These are phyloP conservation scores for Montipora sp. DNA, from an alignment of 64 coral and sea anemone species.

Conservation along the genomic window DNA sequence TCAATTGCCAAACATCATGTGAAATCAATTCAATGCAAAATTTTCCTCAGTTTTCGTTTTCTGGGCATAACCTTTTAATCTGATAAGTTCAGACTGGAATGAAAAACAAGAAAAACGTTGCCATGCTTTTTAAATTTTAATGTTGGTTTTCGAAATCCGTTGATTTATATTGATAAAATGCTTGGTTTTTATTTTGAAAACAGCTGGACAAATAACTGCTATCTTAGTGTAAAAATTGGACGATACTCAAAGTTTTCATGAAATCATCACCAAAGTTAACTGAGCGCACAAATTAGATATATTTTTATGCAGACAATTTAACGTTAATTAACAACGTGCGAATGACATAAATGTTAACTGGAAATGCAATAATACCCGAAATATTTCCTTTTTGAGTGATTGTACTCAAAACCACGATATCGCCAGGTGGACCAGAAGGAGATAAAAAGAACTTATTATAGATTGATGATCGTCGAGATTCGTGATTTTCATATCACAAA, in stretches of 20 bases:
- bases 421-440: background rate
- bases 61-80: background rate
- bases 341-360: background rate
- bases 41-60: background rate
- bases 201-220: too few relatives aligned
- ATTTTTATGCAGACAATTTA: too few relatives aligned
- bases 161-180: too few relatives aligned
- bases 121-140: background rate
- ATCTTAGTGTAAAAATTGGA: too few relatives aligned
- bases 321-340: background rate
- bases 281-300: too few relatives aligned
- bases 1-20: too few relatives aligned
- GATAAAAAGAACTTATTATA: background rate
- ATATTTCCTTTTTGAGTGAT: background rate
- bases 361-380: background rate
- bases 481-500: background rate
- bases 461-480: background rate
- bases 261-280: too few relatives aligned
- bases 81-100: background rate
- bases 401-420: conserved; percentile 8
- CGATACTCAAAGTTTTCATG: too few relatives aligned
- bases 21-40: too few relatives aligned
- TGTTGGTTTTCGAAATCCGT: too few relatives aligned
- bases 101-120: background rate
- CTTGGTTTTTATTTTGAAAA: too few relatives aligned